Percentiles rank a stretch among this genome's conserved stretches.
phyloP scores from a whole-genome alignment of 2,113 vertebrate species.

The Lophius piscatorius region DNA sequence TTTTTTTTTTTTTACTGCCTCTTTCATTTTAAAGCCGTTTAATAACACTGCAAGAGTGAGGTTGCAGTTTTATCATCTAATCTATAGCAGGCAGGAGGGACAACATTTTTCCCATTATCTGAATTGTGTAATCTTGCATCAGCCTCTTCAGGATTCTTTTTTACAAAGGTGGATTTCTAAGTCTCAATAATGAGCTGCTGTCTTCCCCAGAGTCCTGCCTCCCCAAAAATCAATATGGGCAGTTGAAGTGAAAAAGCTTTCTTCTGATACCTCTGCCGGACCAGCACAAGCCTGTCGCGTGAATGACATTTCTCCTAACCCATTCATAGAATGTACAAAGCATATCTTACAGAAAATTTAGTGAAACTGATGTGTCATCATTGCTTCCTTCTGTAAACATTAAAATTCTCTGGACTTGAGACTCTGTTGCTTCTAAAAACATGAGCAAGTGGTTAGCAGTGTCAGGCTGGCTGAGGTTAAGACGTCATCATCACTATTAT shows the following conservation, averaged over 20 bases:
- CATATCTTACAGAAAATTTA: constrained; percentile 28
- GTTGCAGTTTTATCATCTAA: not conserved
- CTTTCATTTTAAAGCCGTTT: too few relatives aligned
- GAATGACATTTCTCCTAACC: constrained; percentile 5
- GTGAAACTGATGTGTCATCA: constrained; percentile 6
- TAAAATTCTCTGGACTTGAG: not conserved
- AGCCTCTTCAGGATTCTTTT: not conserved
- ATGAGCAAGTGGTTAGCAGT: not conserved
- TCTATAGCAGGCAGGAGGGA: not conserved
- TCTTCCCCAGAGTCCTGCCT: constrained; percentile 2
- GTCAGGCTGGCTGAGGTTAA: not conserved
- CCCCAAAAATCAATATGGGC: constrained; percentile 5
- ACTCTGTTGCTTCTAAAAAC: not conserved
- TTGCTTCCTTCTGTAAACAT: constrained; percentile 3
- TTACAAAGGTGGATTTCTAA: not conserved
- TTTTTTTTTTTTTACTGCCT: too few relatives aligned
- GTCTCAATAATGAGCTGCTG: constrained; percentile 19
- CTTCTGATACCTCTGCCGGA: constrained; percentile 13
- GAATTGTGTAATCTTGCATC: not conserved
- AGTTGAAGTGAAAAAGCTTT: not conserved
- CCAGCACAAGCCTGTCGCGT: constrained; percentile 3
- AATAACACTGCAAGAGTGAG: not conserved
- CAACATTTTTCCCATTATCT: not conserved
- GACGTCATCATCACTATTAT: constrained; percentile 1
- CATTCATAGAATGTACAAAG: constrained; percentile 12